phyloP scores from a whole-genome alignment of 2,113 vertebrate species.

The Mastomys coucha region DNA sequence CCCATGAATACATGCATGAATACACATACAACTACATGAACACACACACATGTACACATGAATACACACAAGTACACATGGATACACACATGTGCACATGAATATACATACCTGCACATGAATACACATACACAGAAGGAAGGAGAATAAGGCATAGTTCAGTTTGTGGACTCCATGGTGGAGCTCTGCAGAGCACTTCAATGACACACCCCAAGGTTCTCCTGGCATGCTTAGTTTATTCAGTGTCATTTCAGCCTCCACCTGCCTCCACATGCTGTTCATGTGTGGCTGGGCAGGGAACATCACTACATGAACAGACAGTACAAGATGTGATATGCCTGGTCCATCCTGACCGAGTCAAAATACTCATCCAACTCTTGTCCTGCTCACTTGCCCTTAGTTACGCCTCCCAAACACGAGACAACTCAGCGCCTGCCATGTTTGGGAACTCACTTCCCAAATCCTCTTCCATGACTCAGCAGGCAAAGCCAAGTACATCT shows the following conservation, averaged over 20 bases:
- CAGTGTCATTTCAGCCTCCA: neutral
- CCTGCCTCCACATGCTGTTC: too few species aligned
- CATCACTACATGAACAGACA: neutral
- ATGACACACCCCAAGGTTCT: neutral
- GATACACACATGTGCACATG: neutral
- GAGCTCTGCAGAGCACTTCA: neutral
- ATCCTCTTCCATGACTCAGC: conserved; percentile 29
- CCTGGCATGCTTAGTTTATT: neutral
- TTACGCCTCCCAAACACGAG: rapidly evolving
- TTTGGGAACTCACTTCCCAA: conserved; percentile 70
- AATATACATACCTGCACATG: neutral
- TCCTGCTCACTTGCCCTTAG: neutral
- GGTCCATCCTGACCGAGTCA: neutral
- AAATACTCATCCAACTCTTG: neutral
- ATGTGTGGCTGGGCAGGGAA: neutral
- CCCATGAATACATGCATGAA: too few species aligned
- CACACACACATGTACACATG: neutral
- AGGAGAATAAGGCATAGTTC: too few species aligned
- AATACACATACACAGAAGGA: neutral
- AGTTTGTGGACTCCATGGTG: neutral
- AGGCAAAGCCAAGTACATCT: conserved; percentile 39
- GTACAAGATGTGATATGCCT: neutral
- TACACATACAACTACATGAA: too few species aligned
- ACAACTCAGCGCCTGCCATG: neutral
- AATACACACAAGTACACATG: neutral